phyloP scores from a whole-genome alignment of 1,140 invertebrate species.

The Diachasmimorpha longicaudata region DNA sequence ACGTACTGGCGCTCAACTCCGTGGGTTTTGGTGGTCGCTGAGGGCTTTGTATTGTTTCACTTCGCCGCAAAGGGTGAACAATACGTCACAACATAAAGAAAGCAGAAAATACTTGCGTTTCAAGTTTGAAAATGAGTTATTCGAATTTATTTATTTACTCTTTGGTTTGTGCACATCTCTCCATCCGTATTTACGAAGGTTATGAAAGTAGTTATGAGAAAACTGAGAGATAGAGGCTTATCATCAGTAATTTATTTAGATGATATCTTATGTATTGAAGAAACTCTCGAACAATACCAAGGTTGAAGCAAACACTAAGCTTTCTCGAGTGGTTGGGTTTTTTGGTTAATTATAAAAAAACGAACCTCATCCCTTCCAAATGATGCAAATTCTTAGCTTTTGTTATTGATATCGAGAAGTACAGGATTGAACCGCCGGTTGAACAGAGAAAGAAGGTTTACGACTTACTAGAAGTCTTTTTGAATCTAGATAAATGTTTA shows the following conservation, averaged over 20 bases:
- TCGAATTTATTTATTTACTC: background rate
- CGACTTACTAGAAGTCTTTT: background rate
- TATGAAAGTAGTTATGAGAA: constrained; percentile 10
- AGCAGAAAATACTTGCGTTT: constrained; percentile 2
- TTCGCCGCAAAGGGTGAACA: no score
- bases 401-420: constrained; percentile 1
- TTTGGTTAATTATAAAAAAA: constrained; percentile 13
- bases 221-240: background rate
- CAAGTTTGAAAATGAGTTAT: background rate
- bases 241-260: constrained; percentile 19
- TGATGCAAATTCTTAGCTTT: constrained; percentile 24
- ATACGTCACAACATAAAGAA: no score
- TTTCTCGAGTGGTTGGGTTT: constrained; percentile 23
- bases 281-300: background rate
- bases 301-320: background rate
- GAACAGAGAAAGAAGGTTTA: constrained; percentile 23
- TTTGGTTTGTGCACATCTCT: constrained; percentile 3
- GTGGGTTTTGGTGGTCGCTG: no score
- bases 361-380: background rate
- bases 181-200: constrained; percentile 18
- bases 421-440: background rate
- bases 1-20: no score
- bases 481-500: background rate
- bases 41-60: no score
- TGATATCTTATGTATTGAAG: constrained; percentile 20